Percentiles rank a stretch among this genome's conserved stretches.
phyloP scores from a whole-genome alignment of 2,797 vertebrate species.

The Coendou prehensilis region DNA sequence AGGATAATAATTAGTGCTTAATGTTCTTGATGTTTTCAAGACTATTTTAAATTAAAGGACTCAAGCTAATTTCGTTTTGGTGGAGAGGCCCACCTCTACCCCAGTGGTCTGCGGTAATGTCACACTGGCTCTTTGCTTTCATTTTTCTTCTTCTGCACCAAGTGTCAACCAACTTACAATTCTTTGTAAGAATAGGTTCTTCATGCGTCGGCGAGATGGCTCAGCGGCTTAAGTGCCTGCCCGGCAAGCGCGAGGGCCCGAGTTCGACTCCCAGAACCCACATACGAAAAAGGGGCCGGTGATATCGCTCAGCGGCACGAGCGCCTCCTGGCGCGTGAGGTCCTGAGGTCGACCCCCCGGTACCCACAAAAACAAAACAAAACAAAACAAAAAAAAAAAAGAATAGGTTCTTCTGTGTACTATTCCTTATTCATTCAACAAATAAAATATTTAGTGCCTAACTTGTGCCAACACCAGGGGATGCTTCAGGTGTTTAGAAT shows the following conservation, averaged over 20 bases:
- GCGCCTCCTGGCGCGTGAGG: too few species aligned
- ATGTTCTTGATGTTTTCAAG: neutral
- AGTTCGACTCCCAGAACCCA: too few species aligned
- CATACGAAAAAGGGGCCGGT: too few species aligned
- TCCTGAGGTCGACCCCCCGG: too few species aligned
- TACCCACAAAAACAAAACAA: too few species aligned
- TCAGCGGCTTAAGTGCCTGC: too few species aligned
- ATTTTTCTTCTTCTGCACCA: neutral
- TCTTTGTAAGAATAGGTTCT: neutral
- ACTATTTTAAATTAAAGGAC: conserved; percentile 13
- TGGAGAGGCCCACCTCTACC: neutral
- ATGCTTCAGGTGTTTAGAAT: neutral
- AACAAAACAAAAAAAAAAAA: too few species aligned
- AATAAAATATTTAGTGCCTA: neutral
- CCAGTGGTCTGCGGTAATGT: neutral
- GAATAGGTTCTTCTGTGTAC: neutral
- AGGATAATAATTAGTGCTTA: neutral
- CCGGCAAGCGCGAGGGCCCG: too few species aligned
- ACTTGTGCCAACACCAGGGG: neutral
- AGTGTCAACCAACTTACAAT: neutral
- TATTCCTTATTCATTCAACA: neutral
- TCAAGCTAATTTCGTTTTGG: neutral
- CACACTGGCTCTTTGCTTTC: neutral
- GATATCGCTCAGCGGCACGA: too few species aligned
- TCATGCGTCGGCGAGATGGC: too few species aligned